Evolutionary conservation across 2,113 vertebrate genomes (phyloP).

Genomic region (Loxodonta africana): DNA sequence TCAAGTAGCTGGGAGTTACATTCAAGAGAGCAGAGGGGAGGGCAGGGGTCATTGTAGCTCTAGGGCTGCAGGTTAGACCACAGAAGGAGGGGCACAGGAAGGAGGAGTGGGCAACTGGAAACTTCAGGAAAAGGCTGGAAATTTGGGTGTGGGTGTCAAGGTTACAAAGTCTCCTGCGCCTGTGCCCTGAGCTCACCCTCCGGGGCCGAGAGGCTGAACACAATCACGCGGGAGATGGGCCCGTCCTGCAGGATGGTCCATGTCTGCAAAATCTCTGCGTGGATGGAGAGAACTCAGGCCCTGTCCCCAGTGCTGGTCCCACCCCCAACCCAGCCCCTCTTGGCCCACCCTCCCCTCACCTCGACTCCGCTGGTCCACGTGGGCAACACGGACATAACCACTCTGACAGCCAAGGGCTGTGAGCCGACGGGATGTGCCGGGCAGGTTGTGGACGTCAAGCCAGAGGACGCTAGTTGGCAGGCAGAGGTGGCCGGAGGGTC

Average conservation of each 20-base stretch:
- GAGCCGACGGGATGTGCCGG: slow-evolving; percentile 86
- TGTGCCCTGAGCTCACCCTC: slow-evolving; percentile 30
- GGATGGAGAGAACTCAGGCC: neutral
- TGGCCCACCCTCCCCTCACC: slow-evolving; percentile 79
- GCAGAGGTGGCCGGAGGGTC: neutral
- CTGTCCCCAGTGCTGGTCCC: neutral
- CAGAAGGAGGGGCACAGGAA: neutral
- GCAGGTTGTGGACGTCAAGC: slow-evolving; percentile 90
- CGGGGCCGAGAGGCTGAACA: slow-evolving; percentile 86
- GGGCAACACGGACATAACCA: slow-evolving; percentile 91
- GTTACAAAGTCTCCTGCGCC: neutral
- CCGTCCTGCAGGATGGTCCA: slow-evolving; percentile 95
- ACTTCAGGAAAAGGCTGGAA: neutral
- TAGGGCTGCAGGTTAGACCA: neutral
- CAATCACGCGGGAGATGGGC: slow-evolving; percentile 93
- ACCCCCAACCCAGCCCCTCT: fast-evolving
- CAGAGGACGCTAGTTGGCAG: slow-evolving; percentile 90
- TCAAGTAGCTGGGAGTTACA: neutral
- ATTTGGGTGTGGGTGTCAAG: fast-evolving
- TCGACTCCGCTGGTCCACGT: slow-evolving; percentile 91
- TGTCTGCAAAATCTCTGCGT: slow-evolving; percentile 91
- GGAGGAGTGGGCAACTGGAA: fast-evolving
- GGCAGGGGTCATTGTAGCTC: neutral
- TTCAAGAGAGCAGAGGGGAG: neutral
- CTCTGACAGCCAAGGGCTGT: slow-evolving; percentile 94